Percentiles rank a stretch among this genome's conserved stretches.
These are phyloP conservation scores for Oncorhynchus nerka DNA, from an alignment of 2,113 vertebrate species.

Conservation along the genomic window DNA sequence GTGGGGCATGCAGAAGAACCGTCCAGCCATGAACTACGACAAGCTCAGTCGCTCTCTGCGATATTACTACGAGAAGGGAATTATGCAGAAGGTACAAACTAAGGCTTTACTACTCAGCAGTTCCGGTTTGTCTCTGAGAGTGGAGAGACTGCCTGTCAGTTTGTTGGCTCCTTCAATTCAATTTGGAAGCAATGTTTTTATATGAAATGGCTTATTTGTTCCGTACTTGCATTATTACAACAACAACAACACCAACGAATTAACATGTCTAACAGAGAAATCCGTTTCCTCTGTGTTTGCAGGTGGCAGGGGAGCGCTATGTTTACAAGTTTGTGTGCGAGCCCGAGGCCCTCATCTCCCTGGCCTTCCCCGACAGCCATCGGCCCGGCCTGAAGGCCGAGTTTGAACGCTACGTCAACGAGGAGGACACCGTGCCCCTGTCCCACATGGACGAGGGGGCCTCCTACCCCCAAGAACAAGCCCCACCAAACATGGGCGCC, in stretches of 20 bases:
- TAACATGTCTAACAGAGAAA: background rate
- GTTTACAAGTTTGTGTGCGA: conserved; percentile 99
- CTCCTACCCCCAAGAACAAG: conserved; percentile 76
- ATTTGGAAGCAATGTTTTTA: background rate
- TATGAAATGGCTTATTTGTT: background rate
- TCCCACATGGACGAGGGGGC: conserved; percentile 88
- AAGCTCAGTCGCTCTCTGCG: conserved; percentile 96
- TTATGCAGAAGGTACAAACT: conserved; percentile 93
- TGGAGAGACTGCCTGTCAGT: background rate
- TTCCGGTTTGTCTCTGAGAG: background rate
- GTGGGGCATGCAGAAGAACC: conserved; percentile 99
- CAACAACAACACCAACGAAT: background rate
- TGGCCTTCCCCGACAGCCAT: conserved; percentile 93
- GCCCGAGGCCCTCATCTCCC: conserved; percentile 91
- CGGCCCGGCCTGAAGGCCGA: conserved; percentile 87
- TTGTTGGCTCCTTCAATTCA: background rate
- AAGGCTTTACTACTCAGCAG: background rate
- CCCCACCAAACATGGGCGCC: conserved; percentile 73
- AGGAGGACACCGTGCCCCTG: conserved; percentile 94
- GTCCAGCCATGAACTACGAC: conserved; percentile 99
- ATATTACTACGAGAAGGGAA: conserved; percentile 98
- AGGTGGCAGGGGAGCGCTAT: conserved; percentile 98
- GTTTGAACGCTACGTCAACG: conserved; percentile 85
- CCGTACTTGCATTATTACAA: too few relatives aligned
- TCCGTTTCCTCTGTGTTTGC: background rate